Evolutionary conservation across 1,140 invertebrate genomes (phyloP), one percentile per base, ranked within the genome.

Genomic region (Wiebesia pumilae): DNA sequence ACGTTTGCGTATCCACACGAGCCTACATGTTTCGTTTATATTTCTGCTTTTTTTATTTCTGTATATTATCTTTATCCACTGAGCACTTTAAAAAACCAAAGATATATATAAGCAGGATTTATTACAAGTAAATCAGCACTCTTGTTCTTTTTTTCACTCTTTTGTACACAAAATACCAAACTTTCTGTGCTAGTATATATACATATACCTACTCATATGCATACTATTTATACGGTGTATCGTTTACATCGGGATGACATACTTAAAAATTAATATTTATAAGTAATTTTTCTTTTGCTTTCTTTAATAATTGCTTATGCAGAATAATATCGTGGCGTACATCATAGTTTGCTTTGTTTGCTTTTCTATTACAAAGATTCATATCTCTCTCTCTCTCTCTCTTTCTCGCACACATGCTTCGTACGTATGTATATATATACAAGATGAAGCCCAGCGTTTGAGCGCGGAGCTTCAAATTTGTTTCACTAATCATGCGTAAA

Each of bases 91-190:
- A 81, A n/a, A 81, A 58, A 54, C 71, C n/a, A 62, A 86, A 86
- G 85, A 54, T 83, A 78, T 78, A 78, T 30, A 21, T 79, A 83
- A 67, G 54, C 43, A 40, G 33, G 35, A 58, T 81, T 47, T 80
- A 81, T 81, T 43, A 47, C 35, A 27, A 85, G 24, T 33, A 79
- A 77, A 77, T 82, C 51, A 38, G 27, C 83, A 33, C 19, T 83
- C 16, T 38, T 19, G n/a, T n/a, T n/a, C 51, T 47, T 75, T 67
- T 38, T 27, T 43, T 67, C 65, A 47, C 33, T 58, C 14, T 89
- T 92, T 92, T 91, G 90, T 92, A 93, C 91, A 93, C 90, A 93
- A 92, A 92, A 93, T 92, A 92, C 90, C 90, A 90, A 91, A 89
- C 91, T 91, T 88, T 83, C 87, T 90, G 91, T 88, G 88, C 88